Evolutionary conservation across 2,888 invertebrate genomes (phyloP).

Genomic region (Rhogogaster chlorosoma): DNA sequence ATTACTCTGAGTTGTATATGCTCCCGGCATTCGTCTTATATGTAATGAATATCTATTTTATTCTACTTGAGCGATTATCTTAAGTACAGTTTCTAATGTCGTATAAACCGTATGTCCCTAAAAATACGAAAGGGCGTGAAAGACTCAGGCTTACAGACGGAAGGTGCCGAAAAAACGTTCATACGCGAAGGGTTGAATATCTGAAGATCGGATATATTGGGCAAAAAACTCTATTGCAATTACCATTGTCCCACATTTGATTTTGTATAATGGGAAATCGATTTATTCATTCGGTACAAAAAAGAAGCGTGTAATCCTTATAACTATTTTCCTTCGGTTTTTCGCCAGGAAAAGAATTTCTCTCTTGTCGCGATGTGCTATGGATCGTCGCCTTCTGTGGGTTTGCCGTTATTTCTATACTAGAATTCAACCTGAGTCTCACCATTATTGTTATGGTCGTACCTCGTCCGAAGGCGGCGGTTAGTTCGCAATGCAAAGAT

Average conservation of each 20-base stretch:
- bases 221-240: not conserved
- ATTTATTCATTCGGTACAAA: not conserved
- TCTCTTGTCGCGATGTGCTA: conserved; percentile 78
- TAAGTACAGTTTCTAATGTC: too few species aligned
- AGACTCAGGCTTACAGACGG: too few species aligned
- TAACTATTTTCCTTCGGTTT: not conserved
- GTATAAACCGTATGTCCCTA: too few species aligned
- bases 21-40: too few species aligned
- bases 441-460: conserved; percentile 84
- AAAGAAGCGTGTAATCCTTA: not conserved
- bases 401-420: conserved; percentile 86
- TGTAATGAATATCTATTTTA: too few species aligned
- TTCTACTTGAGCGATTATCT: too few species aligned
- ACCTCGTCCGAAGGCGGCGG: conserved; percentile 62
- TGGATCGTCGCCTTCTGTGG: conserved; percentile 84
- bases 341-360: not conserved
- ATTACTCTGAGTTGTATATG: too few species aligned
- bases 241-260: not conserved
- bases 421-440: conserved; percentile 84
- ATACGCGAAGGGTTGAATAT: not conserved
- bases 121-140: too few species aligned
- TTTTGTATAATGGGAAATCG: not conserved
- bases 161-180: too few species aligned
- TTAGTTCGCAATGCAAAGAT: conserved; percentile 65
- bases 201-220: not conserved